phyloP scores from a whole-genome alignment of 2,113 vertebrate genomes.

The Echinops telfairi region DNA sequence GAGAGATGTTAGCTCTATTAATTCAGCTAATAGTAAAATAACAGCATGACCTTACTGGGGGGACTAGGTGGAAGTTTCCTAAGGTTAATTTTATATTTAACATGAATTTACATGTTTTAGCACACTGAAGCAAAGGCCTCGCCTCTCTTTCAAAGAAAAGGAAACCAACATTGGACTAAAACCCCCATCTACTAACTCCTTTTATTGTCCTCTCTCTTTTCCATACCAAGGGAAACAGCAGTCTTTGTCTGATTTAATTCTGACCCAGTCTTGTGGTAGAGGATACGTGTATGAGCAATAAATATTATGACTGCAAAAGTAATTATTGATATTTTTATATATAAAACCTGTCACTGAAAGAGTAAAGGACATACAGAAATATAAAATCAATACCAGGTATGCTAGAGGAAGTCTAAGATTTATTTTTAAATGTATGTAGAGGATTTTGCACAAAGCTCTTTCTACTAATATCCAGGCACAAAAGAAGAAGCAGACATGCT shows the following conservation, averaged over 20 bases:
- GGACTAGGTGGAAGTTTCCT: not conserved
- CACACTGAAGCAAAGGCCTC: not conserved
- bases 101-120: not conserved
- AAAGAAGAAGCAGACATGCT: not conserved
- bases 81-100: conserved; percentile 1
- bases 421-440: not conserved
- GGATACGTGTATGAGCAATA: not conserved
- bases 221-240: not conserved
- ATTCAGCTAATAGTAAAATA: conserved; percentile 47
- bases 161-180: not conserved
- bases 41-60: not conserved
- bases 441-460: not conserved
- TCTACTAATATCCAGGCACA: not conserved
- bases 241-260: not conserved
- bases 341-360: not conserved
- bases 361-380: not conserved
- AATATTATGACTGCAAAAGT: too few relatives aligned
- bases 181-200: not conserved
- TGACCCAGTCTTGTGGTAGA: not conserved
- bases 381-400: conserved; percentile 13
- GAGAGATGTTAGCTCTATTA: conserved; percentile 47
- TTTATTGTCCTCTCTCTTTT: not conserved
- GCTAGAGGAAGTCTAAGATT: not conserved
- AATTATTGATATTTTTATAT: too few relatives aligned
- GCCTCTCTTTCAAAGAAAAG: not conserved